phyloP scores from a whole-genome alignment of 2,797 vertebrate genomes.

The Erpetoichthys calabaricus region DNA sequence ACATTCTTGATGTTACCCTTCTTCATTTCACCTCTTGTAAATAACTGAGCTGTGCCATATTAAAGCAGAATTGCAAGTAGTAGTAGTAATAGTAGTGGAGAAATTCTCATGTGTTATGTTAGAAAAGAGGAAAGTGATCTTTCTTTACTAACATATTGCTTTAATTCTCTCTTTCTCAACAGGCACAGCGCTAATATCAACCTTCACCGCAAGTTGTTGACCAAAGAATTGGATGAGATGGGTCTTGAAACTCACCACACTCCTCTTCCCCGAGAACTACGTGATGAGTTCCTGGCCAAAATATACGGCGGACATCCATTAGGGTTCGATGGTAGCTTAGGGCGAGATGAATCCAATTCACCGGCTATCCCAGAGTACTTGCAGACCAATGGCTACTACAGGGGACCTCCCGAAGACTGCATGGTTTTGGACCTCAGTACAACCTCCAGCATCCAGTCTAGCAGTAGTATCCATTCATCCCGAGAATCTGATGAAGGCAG shows the following conservation, averaged over 20 bases:
- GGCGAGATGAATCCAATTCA: slow-evolving; percentile 63
- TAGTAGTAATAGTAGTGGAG: too few species aligned
- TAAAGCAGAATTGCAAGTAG: too few species aligned
- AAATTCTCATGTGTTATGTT: not conserved
- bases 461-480: slow-evolving; percentile 89
- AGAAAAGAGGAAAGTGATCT: not conserved
- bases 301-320: slow-evolving; percentile 77
- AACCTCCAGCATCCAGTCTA: slow-evolving; percentile 86
- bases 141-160: not conserved
- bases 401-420: slow-evolving; percentile 73
- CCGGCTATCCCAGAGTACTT: slow-evolving; percentile 70
- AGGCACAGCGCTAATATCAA: slow-evolving; percentile 99
- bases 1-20: too few species aligned
- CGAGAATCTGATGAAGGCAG: slow-evolving; percentile 88
- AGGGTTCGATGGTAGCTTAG: slow-evolving; percentile 71
- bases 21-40: too few species aligned
- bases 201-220: slow-evolving; percentile 98
- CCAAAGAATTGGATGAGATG: slow-evolving; percentile 99
- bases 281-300: slow-evolving; percentile 76
- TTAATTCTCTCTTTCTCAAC: slow-evolving; percentile 26
- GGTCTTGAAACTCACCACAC: slow-evolving; percentile 66
- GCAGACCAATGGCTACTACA: slow-evolving; percentile 70
- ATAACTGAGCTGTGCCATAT: too few species aligned
- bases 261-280: slow-evolving; percentile 57
- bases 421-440: slow-evolving; percentile 93